phyloP scores from a whole-genome alignment of 2,797 vertebrate genomes.

The Moxostoma hubbsi region DNA sequence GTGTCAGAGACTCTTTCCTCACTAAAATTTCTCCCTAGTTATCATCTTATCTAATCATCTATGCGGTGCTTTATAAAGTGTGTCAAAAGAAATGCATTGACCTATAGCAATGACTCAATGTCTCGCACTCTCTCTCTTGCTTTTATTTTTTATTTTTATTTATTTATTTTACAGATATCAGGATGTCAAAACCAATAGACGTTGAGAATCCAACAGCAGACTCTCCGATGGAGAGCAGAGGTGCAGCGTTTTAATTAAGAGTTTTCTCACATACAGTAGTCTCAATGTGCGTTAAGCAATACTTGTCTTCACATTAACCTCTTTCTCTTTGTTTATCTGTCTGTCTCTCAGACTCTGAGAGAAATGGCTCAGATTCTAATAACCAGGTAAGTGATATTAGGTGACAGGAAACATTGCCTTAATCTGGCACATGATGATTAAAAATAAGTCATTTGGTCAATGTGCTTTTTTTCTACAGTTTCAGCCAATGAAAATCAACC shows the following conservation, averaged over 20 bases:
- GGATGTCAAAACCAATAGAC: slow-evolving; percentile 92
- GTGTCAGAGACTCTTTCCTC: no score
- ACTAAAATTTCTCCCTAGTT: background rate
- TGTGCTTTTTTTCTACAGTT: slow-evolving; percentile 71
- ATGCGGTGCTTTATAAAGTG: background rate
- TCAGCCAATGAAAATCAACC: slow-evolving; percentile 86
- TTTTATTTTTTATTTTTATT: background rate
- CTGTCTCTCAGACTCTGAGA: slow-evolving; percentile 83
- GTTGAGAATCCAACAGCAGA: slow-evolving; percentile 85
- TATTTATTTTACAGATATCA: slow-evolving; percentile 80
- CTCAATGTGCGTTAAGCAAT: slow-evolving; percentile 46
- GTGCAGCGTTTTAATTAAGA: slow-evolving; percentile 25
- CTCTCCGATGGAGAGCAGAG: slow-evolving; percentile 84
- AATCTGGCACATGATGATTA: background rate
- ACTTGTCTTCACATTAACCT: background rate
- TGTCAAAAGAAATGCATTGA: background rate
- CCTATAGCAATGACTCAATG: background rate
- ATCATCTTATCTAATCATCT: background rate
- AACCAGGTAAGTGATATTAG: slow-evolving; percentile 81
- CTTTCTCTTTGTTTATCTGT: slow-evolving; percentile 66
- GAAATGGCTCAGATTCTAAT: slow-evolving; percentile 89
- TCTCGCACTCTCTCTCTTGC: slow-evolving; percentile 56
- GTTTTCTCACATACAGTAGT: slow-evolving; percentile 57
- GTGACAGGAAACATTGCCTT: background rate
- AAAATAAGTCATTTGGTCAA: slow-evolving; percentile 15